Percentiles rank a stretch among this genome's conserved stretches.
phyloP scores from a whole-genome alignment of 2,888 invertebrate genomes.

The Drosophila affinis region DNA sequence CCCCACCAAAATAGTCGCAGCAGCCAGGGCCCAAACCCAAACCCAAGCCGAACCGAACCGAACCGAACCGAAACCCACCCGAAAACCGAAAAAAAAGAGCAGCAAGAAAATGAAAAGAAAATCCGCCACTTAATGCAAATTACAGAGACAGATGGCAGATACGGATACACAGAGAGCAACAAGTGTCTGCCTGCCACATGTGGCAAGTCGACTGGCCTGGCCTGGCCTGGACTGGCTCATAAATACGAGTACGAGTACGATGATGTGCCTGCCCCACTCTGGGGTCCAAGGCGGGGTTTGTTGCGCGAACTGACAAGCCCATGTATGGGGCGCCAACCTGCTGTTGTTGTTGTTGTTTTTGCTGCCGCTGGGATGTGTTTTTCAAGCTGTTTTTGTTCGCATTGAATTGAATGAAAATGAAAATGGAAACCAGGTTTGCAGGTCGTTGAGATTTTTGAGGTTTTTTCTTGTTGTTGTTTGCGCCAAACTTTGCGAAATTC shows the following conservation, averaged over 20 bases:
- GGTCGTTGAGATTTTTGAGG: conserved; percentile 55
- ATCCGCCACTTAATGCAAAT: conserved; percentile 73
- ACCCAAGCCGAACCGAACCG: background rate
- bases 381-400: conserved; percentile 34
- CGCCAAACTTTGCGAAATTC: conserved; percentile 61
- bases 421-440: conserved; percentile 77
- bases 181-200: conserved; percentile 73
- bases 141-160: conserved; percentile 43
- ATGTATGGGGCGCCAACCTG: conserved; percentile 49
- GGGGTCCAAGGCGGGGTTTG: conserved; percentile 25
- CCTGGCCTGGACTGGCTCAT: conserved; percentile 51
- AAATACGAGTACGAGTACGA: conserved; percentile 39
- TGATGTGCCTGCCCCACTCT: conserved; percentile 28
- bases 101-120: conserved; percentile 38
- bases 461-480: conserved; percentile 34
- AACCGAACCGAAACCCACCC: background rate
- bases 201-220: conserved; percentile 18
- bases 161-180: conserved; percentile 41
- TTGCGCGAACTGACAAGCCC: conserved; percentile 58
- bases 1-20: conserved; percentile 50
- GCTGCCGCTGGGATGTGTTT: conserved; percentile 17
- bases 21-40: conserved; percentile 11
- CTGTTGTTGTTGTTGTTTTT: conserved; percentile 24
- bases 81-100: conserved; percentile 9
- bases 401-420: conserved; percentile 77